Conservation (phyloP, 2,888 invertebrate species). For the Uloborus plumipes region DNA sequence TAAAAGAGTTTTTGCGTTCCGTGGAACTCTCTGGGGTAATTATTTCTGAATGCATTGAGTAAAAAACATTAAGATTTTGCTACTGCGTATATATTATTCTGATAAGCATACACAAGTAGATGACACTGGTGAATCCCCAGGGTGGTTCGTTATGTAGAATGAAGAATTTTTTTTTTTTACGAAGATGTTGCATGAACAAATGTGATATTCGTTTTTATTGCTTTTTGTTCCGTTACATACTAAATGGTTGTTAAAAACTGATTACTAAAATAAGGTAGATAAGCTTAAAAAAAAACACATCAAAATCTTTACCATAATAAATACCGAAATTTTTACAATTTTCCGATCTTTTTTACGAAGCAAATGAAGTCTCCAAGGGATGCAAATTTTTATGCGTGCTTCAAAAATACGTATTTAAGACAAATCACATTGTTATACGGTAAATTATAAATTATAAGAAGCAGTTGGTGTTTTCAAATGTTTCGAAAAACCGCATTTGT, state of each 20-base stretch:
- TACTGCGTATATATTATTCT: constrained; percentile 42
- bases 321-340: neutral
- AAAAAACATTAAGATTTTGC: constrained; percentile 27
- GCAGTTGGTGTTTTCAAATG: too few species aligned
- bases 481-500: too few species aligned
- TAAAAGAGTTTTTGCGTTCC: neutral
- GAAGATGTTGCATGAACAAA: neutral
- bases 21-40: constrained; percentile 41
- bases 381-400: too few species aligned
- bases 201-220: neutral
- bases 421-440: too few species aligned
- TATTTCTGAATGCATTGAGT: constrained; percentile 29
- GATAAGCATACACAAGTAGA: constrained; percentile 24
- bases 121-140: constrained; percentile 28
- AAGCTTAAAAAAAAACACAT: too few species aligned
- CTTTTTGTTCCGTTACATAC: neutral
- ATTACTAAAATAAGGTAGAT: constrained; percentile 27
- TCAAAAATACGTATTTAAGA: too few species aligned
- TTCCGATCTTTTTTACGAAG: neutral
- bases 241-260: constrained; percentile 57
- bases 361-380: too few species aligned
- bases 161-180: neutral
- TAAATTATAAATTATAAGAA: too few species aligned
- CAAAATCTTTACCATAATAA: neutral
- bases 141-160: neutral